These are phyloP conservation scores for Tricholauxania praeusta DNA, from an alignment of 2,888 invertebrate genomes.

Conservation along the genomic window DNA sequence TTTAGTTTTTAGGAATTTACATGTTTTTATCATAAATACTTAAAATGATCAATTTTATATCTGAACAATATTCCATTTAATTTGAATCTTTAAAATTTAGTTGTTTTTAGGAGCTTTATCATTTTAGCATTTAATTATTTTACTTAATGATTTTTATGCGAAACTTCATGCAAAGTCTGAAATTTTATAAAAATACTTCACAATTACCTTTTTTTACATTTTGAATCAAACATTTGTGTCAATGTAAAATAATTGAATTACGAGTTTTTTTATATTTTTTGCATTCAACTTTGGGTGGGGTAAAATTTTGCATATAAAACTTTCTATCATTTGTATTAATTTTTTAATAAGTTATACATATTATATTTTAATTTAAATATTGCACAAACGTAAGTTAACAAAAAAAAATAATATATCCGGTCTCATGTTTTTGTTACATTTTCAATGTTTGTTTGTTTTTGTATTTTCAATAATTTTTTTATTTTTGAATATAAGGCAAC, in stretches of 20 bases:
- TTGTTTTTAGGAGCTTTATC: conserved; percentile 63
- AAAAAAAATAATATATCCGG: conserved; percentile 49
- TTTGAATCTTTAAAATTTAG: conserved; percentile 61
- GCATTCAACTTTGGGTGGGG: conserved; percentile 57
- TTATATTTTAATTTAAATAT: conserved; percentile 37
- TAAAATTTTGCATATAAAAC: conserved; percentile 47
- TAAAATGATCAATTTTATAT: conserved; percentile 53
- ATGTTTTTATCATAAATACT: conserved; percentile 50
- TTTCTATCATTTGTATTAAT: conserved; percentile 44
- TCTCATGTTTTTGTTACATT: conserved; percentile 51
- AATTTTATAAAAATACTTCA: conserved; percentile 24
- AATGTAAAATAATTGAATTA: conserved; percentile 30
- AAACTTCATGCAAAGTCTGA: conserved; percentile 14
- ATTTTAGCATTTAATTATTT: conserved; percentile 35
- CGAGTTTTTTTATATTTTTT: conserved; percentile 35
- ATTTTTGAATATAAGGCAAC: conserved; percentile 60
- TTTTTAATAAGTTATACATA: conserved; percentile 40
- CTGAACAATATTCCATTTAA: conserved; percentile 58
- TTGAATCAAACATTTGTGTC: conserved; percentile 40
- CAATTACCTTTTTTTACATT: conserved; percentile 37
- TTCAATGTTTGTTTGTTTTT: conserved; percentile 47
- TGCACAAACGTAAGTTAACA: conserved; percentile 30
- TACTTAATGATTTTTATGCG: not conserved
- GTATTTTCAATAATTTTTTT: conserved; percentile 43
- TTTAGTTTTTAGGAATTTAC: conserved; percentile 26